Base-by-base conservation (phyloP, 2,113 vertebrate genomes). In the Dascyllus trimaculatus region DNA sequence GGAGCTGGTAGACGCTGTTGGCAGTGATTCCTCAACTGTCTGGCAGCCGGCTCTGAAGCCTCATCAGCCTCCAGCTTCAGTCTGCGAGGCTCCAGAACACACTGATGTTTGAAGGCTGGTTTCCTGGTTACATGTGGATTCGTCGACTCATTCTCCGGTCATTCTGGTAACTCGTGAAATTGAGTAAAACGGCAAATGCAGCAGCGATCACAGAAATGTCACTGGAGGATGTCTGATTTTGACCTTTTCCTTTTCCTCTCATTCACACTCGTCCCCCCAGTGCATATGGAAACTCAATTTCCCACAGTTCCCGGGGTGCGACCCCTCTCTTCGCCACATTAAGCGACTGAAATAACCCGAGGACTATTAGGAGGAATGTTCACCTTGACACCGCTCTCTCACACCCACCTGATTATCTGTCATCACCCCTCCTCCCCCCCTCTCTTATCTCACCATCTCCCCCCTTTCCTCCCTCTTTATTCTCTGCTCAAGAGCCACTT, bases 341-440 rank as follows among this genome's bases (percentile, higher is more conserved):
- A 85, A 89, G 79, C 69, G 73, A 81, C 62, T 68, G 68, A 59
- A 80, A 58, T 79, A 85, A 91, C 68, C 22, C 67, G 49, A 88
- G 52, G 43, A 9, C 22, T 35, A 26, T 80, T 70, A 61, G 68
- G 65, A 61, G 56, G 52, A 85, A 80, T 13, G 11, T 46, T 87
- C 67, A 87, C 68, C 82, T 91, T 85, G 64, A 75, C 74, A 75
- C 56, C 77, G 24, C 67, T 51, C 48, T 35, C 80, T 77, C 67
- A 79, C 88, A 88, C 81, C 77, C 61, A 57, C 52, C 59, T 80
- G 89, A 92, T 90, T 87, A 90, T 43, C 90, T 91, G 90, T 88
- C 92, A 91, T 83, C 91, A 80, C 89, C 74, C 15, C 43, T 53
- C 48, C 49, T 40, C 59, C 18, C 10, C 29, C 13, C 51, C 51